Conservation (phyloP, 2,797 vertebrate species). For the Pantherophis vulpinus region DNA sequence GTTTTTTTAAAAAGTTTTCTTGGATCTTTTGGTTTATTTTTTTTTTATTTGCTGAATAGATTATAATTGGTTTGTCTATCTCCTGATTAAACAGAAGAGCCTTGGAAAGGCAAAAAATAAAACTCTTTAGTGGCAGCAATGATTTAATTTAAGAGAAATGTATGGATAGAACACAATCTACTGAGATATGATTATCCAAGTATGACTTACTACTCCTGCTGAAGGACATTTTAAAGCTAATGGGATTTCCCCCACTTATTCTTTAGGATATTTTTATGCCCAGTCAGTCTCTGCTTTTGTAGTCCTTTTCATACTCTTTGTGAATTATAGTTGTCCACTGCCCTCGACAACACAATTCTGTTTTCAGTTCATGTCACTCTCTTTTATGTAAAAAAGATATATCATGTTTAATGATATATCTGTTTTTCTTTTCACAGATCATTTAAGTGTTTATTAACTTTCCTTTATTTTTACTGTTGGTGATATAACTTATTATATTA, state of each 20-base stretch:
- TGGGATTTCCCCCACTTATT: conserved; percentile 28
- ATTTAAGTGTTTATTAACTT: conserved; percentile 33
- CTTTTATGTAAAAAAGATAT: conserved; percentile 10
- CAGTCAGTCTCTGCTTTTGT: conserved; percentile 32
- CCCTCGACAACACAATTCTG: conserved; percentile 29
- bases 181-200: conserved; percentile 3
- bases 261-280: conserved; percentile 8
- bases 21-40: conserved; percentile 32
- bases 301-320: conserved; percentile 24
- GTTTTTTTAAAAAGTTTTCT: conserved; percentile 13
- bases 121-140: conserved; percentile 3
- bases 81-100: conserved; percentile 19
- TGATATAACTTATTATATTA: conserved; percentile 19
- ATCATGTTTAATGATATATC: conserved; percentile 28
- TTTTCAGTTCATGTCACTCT: conserved; percentile 33
- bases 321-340: conserved; percentile 28
- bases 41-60: conserved; percentile 32
- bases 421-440: conserved; percentile 41
- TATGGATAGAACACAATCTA: conserved; percentile 35
- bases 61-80: conserved; percentile 18
- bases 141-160: conserved; percentile 44
- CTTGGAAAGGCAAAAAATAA: not conserved
- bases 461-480: conserved; percentile 17
- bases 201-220: conserved; percentile 30
- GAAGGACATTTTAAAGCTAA: conserved; percentile 26